Percentiles rank a stretch among this genome's conserved stretches.
phyloP scores from a whole-genome alignment of 2,113 vertebrate genomes.

The Microtus oregoni region DNA sequence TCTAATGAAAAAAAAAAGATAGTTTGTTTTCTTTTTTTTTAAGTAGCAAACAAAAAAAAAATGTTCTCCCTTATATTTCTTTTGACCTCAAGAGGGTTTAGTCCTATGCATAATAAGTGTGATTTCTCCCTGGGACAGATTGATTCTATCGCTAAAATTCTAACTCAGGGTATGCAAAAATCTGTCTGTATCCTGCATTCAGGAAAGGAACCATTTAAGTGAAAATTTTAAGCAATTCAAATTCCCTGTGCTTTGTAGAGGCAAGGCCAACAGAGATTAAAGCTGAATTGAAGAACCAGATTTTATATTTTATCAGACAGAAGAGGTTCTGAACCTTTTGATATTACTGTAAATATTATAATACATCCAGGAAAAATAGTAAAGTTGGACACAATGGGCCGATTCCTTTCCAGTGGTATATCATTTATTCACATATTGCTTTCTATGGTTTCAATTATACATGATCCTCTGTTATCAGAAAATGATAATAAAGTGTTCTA shows the following conservation, averaged over 20 bases:
- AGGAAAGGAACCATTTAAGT: neutral
- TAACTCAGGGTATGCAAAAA: neutral
- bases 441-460: neutral
- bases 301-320: neutral
- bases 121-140: neutral
- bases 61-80: conserved; percentile 43
- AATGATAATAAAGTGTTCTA: neutral
- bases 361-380: neutral
- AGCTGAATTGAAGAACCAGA: neutral
- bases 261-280: conserved; percentile 1
- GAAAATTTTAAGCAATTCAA: neutral
- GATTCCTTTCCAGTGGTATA: neutral
- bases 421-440: neutral
- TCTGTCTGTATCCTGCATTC: neutral
- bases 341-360: neutral
- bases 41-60: neutral
- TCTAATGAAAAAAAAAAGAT: too few species aligned
- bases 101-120: conserved; percentile 37
- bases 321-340: neutral
- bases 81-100: conserved; percentile 45
- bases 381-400: neutral
- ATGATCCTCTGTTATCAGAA: neutral
- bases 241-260: neutral
- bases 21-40: too few species aligned
- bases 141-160: conserved; percentile 59